Percentiles rank a stretch among this genome's conserved stretches.
Conservation (phyloP, 2,888 invertebrate genomes). For the Dicyrtoma fusca region DNA sequence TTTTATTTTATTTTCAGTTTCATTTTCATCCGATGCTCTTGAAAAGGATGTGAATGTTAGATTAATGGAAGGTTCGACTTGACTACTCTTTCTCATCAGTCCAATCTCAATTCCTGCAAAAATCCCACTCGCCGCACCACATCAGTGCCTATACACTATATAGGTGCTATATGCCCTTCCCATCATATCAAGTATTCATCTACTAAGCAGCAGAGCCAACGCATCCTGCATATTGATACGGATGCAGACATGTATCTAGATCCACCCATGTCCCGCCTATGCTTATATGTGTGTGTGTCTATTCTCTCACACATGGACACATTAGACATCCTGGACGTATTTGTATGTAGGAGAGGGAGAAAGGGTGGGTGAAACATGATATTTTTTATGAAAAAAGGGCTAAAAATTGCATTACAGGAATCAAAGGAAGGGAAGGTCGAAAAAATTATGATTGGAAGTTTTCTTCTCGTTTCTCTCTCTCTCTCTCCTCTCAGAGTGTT, state of each 20-base stretch:
- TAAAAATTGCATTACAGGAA: slow-evolving; percentile 51
- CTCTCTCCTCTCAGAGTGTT: slow-evolving; percentile 25
- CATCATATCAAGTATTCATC: too few species aligned
- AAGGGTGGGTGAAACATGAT: slow-evolving; percentile 49
- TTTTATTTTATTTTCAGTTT: slow-evolving; percentile 14
- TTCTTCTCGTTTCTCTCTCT: slow-evolving; percentile 36
- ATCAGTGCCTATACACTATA: too few species aligned
- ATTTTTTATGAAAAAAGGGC: slow-evolving; percentile 49
- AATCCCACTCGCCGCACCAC: too few species aligned
- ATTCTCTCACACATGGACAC: not conserved
- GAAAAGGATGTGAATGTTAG: slow-evolving; percentile 8
- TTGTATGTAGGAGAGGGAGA: slow-evolving; percentile 19
- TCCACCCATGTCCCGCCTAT: too few species aligned
- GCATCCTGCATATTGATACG: not conserved
- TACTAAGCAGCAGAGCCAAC: not conserved
- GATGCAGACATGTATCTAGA: not conserved
- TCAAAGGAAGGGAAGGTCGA: slow-evolving; percentile 44
- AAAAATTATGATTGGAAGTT: slow-evolving; percentile 53
- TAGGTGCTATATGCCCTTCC: too few species aligned
- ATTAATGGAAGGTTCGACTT: slow-evolving; percentile 25
- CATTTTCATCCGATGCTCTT: slow-evolving; percentile 9
- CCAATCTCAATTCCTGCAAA: not conserved
- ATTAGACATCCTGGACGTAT: too few species aligned
- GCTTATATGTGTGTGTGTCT: not conserved
- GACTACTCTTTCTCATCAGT: slow-evolving; percentile 22